phyloP scores from a whole-genome alignment of 2,113 vertebrate species.

The Leptosomus discolor region DNA sequence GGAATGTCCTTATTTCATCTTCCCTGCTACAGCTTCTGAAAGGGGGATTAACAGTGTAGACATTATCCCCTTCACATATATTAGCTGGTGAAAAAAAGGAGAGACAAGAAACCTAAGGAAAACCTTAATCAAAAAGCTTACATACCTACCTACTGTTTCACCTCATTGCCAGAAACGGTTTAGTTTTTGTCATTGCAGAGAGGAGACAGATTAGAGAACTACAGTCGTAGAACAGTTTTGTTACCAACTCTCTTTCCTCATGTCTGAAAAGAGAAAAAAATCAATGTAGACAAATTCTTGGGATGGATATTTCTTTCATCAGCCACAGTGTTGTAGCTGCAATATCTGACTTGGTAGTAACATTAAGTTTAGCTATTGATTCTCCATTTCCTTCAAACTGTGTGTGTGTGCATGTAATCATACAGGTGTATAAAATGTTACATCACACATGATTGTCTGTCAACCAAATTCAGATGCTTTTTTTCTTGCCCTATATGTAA shows the following conservation, averaged over 20 bases:
- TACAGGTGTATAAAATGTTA: neutral
- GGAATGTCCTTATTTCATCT: neutral
- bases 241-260: neutral
- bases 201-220: neutral
- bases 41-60: neutral
- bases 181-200: neutral
- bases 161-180: neutral
- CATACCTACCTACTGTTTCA: neutral
- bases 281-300: neutral
- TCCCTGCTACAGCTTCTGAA: neutral
- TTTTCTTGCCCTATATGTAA: neutral
- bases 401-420: neutral
- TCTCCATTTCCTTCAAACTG: neutral
- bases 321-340: neutral
- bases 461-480: neutral
- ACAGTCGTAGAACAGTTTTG: neutral
- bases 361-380: neutral
- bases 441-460: neutral
- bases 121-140: neutral
- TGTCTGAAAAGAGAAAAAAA: neutral
- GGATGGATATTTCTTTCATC: neutral
- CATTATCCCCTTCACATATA: neutral
- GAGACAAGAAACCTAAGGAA: neutral
- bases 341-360: neutral
- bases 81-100: neutral